Conservation (phyloP, 1,140 invertebrate genomes). For the Scaptomyza pallida region DNA sequence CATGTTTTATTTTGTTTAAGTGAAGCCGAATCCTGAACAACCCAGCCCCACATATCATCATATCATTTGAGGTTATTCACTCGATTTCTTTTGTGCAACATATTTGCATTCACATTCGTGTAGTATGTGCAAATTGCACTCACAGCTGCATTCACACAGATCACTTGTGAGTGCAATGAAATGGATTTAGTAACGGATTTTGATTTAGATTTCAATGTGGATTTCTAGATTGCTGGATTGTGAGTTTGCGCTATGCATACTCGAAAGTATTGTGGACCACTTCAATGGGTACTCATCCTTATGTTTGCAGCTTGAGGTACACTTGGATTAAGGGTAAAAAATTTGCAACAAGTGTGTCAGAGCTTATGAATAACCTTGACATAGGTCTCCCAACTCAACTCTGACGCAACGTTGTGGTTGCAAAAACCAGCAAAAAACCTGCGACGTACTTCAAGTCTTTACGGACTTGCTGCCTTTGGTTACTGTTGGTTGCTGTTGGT, state of each 20-base stretch:
- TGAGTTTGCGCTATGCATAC: conserved; percentile 12
- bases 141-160: neutral
- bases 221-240: conserved; percentile 15
- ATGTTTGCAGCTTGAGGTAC: conserved; percentile 14
- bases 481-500: conserved; percentile 1
- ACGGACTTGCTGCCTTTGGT: neutral
- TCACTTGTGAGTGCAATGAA: conserved; percentile 19
- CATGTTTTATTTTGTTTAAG: no score
- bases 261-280: conserved; percentile 27
- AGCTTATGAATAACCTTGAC: conserved; percentile 73
- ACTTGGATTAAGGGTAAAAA: conserved; percentile 14
- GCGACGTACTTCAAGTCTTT: conserved; percentile 10
- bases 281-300: conserved; percentile 40
- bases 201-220: conserved; percentile 9
- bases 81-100: conserved; percentile 5
- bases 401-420: neutral
- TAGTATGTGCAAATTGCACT: neutral
- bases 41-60: no score
- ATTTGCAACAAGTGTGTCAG: conserved; percentile 58
- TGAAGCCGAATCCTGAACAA: no score
- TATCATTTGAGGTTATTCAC: conserved; percentile 24
- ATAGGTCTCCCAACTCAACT: conserved; percentile 40
- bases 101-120: conserved; percentile 13
- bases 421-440: neutral
- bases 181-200: conserved; percentile 21